Percentiles rank a stretch among this genome's conserved stretches.
phyloP scores from a whole-genome alignment of 2,888 invertebrate genomes.

The Apotomis turbidana region DNA sequence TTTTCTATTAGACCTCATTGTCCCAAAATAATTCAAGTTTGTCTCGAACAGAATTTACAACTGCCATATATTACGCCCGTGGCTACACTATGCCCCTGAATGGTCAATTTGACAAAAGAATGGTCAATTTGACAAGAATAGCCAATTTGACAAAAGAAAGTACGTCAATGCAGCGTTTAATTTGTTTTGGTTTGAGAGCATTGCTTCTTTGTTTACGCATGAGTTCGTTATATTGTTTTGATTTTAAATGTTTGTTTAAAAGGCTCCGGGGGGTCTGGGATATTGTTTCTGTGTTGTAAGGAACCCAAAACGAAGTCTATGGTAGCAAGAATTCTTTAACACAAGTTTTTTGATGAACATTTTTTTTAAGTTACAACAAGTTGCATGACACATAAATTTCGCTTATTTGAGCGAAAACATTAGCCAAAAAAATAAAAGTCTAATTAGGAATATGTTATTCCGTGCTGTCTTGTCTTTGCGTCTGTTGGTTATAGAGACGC shows the following conservation, averaged over 20 bases:
- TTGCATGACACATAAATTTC: neutral
- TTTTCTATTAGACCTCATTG: constrained; percentile 18
- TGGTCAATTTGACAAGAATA: constrained; percentile 60
- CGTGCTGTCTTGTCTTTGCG: no score
- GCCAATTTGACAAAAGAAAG: constrained; percentile 49
- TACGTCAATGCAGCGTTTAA: constrained; percentile 58
- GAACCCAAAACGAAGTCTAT: constrained; percentile 13
- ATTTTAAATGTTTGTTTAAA: constrained; percentile 48
- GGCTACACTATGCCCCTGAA: constrained; percentile 70
- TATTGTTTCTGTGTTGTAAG: constrained; percentile 12
- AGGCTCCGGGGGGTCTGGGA: constrained; percentile 35
- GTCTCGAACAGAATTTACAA: constrained; percentile 64
- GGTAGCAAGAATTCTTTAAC: constrained; percentile 23
- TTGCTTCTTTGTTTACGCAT: constrained; percentile 61
- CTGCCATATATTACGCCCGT: constrained; percentile 62
- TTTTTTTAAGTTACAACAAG: neutral
- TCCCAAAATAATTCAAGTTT: constrained; percentile 29
- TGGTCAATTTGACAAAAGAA: constrained; percentile 66
- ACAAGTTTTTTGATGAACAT: neutral
- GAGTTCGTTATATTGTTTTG: constrained; percentile 64
- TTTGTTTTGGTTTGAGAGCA: constrained; percentile 80
- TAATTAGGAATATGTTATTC: no score
- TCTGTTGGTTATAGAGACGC: no score
- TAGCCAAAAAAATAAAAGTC: no score
- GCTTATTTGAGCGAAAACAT: neutral